Evolutionary conservation across 2,888 invertebrate species (phyloP).

Genomic region (Mythimna lalbum): DNA sequence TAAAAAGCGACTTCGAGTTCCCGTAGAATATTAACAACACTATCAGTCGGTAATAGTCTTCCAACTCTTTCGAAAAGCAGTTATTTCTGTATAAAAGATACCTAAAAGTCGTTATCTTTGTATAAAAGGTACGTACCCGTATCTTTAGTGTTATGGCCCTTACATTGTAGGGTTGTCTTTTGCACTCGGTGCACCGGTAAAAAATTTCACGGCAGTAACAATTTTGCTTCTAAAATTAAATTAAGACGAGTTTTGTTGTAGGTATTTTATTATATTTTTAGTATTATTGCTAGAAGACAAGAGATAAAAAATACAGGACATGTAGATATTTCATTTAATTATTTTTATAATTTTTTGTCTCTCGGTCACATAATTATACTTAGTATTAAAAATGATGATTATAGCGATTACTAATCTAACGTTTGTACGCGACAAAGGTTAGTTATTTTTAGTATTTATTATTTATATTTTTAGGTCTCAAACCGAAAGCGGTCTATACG

Average conservation of each 20-base stretch:
- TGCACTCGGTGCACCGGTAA: constrained; percentile 41
- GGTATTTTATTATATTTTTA: constrained; percentile 17
- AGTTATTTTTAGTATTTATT: too few species aligned
- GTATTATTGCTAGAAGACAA: background rate
- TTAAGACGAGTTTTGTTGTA: background rate
- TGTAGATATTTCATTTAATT: too few species aligned
- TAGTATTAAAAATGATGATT: too few species aligned
- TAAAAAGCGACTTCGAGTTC: constrained; percentile 6
- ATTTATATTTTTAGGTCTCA: too few species aligned
- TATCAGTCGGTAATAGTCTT: constrained; percentile 11
- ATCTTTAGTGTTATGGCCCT: constrained; percentile 64
- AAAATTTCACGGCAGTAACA: constrained; percentile 8
- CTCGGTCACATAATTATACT: too few species aligned
- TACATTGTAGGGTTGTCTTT: constrained; percentile 36
- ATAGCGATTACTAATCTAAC: too few species aligned
- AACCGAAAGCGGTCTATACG: too few species aligned
- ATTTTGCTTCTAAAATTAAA: constrained; percentile 15
- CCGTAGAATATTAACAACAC: constrained; percentile 39
- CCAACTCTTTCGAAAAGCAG: constrained; percentile 40
- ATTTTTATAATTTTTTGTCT: too few species aligned
- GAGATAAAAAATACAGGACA: too few species aligned
- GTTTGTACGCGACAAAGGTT: too few species aligned
- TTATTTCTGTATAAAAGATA: constrained; percentile 48
- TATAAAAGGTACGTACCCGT: constrained; percentile 41
- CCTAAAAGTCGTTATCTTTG: constrained; percentile 42